phyloP scores from a whole-genome alignment of 2,113 vertebrate species.

The Anser cygnoides region DNA sequence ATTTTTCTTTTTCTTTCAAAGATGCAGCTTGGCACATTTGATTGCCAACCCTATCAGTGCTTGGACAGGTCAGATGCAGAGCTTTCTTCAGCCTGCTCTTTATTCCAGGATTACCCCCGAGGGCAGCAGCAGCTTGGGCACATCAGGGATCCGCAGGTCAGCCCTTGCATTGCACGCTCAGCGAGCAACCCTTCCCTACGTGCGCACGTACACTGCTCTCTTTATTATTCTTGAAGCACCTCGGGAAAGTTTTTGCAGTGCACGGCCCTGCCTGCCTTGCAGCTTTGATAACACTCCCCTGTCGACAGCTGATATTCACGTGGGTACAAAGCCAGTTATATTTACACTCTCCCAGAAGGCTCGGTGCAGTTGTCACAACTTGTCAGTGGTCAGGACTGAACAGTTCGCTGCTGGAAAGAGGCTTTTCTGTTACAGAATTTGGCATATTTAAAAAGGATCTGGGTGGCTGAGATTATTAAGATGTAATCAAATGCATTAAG shows the following conservation, averaged over 20 bases:
- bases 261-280: neutral
- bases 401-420: neutral
- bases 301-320: constrained; percentile 23
- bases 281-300: neutral
- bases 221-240: neutral
- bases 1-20: neutral
- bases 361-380: constrained; percentile 60
- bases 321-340: constrained; percentile 33
- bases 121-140: neutral
- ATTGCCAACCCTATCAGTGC: neutral
- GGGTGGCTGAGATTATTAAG: neutral
- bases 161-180: fast-evolving
- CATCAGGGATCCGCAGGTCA: neutral
- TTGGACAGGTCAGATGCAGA: neutral
- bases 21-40: neutral
- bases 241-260: neutral
- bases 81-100: neutral
- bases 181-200: neutral
- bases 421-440: neutral
- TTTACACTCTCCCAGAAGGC: constrained; percentile 50
- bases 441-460: neutral
- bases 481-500: constrained; percentile 50
- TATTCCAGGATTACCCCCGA: neutral
- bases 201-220: fast-evolving
- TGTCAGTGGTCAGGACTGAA: neutral